These are phyloP conservation scores for Neomicropteryx cornuta DNA, from an alignment of 1,140 invertebrate genomes.

Conservation along the genomic window DNA sequence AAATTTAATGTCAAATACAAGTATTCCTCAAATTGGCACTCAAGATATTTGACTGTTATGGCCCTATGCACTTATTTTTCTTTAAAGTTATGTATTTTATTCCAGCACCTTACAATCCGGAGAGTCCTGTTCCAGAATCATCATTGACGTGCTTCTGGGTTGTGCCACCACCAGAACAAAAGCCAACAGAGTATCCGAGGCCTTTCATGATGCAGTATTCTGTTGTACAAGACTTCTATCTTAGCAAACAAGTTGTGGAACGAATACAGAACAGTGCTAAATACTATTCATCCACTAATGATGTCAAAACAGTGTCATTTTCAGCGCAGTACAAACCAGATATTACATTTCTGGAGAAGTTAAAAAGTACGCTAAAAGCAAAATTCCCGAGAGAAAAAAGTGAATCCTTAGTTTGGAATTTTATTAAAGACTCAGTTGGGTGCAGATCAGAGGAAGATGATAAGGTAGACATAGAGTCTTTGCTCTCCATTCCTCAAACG, in stretches of 20 bases:
- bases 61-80: not conserved
- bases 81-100: conserved; percentile 14
- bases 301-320: conserved; percentile 70
- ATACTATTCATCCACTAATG: conserved; percentile 60
- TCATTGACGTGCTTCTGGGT: conserved; percentile 87
- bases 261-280: conserved; percentile 80
- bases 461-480: conserved; percentile 37
- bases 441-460: conserved; percentile 41
- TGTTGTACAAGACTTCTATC: conserved; percentile 68
- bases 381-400: conserved; percentile 56
- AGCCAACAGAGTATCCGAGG: conserved; percentile 80
- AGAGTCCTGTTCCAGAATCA: conserved; percentile 65
- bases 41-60: no score
- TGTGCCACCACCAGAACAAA: conserved; percentile 83
- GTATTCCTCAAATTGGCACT: no score
- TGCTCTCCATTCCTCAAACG: conserved; percentile 41
- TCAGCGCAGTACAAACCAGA: conserved; percentile 60
- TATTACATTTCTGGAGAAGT: conserved; percentile 67
- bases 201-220: conserved; percentile 83
- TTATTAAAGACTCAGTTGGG: conserved; percentile 43
- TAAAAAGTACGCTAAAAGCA: conserved; percentile 54
- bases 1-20: no score
- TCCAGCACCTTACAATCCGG: conserved; percentile 77
- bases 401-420: conserved; percentile 51
- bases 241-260: conserved; percentile 70